Evolutionary conservation across 1,140 invertebrate genomes (phyloP).

Genomic region (Drosophila suzukii): DNA sequence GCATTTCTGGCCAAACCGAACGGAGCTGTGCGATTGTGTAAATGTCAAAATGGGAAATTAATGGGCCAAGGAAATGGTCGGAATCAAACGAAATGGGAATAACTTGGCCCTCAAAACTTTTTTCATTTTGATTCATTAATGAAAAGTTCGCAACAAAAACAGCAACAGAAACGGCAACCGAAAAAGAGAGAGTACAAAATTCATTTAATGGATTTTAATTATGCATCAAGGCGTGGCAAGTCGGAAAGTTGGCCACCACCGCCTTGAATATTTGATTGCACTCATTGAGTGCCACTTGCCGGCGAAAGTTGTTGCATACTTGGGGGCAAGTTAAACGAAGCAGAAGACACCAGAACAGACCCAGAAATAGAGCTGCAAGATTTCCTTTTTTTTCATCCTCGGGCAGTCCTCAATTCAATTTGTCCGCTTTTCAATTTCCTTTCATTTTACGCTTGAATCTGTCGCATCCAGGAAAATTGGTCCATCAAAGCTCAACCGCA

Average conservation of each 20-base stretch:
- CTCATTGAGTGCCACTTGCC: constrained; percentile 54
- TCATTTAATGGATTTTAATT: constrained; percentile 82
- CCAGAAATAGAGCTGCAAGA: constrained; percentile 24
- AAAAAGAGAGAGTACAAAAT: constrained; percentile 56
- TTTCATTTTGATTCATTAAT: constrained; percentile 53
- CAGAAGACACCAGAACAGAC: constrained; percentile 38
- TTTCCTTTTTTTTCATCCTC: constrained; percentile 4
- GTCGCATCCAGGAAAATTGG: constrained; percentile 64
- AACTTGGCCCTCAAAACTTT: constrained; percentile 41
- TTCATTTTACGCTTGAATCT: constrained; percentile 78
- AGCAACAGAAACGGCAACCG: constrained; percentile 15
- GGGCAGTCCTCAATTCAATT: constrained; percentile 67
- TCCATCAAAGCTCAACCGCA: constrained; percentile 76
- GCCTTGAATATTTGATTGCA: constrained; percentile 76
- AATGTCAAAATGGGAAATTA: constrained; percentile 54
- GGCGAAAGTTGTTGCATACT: constrained; percentile 79
- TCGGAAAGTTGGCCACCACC: constrained; percentile 50
- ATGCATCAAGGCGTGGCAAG: constrained; percentile 66
- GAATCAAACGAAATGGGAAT: constrained; percentile 15
- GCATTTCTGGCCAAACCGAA: constrained; percentile 35
- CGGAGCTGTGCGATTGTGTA: constrained; percentile 32
- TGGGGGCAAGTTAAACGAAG: constrained; percentile 73
- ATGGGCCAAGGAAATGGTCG: constrained; percentile 42
- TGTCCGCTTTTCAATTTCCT: constrained; percentile 78
- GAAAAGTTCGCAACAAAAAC: constrained; percentile 29